These are phyloP conservation scores for Drosophila emarginata DNA, from an alignment of 2,888 invertebrate species.

Conservation along the genomic window DNA sequence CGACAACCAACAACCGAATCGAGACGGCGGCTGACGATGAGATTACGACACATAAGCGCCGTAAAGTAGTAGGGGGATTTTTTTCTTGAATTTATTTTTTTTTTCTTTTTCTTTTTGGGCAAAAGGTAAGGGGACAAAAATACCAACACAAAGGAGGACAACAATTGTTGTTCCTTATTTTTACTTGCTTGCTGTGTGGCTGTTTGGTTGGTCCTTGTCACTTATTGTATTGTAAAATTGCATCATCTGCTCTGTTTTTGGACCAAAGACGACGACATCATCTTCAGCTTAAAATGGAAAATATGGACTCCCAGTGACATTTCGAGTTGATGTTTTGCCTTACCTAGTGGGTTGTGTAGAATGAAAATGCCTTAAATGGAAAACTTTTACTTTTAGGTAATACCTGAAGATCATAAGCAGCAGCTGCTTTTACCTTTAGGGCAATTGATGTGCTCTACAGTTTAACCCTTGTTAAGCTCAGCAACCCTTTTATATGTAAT, in stretches of 20 bases:
- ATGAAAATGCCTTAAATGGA: not conserved
- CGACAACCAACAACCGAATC: slow-evolving; percentile 13
- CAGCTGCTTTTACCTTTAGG: slow-evolving; percentile 46
- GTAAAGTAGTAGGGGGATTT: slow-evolving; percentile 15
- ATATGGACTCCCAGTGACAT: slow-evolving; percentile 45
- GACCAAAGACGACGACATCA: slow-evolving; percentile 14
- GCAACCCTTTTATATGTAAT: slow-evolving; percentile 52
- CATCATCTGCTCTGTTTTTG: slow-evolving; percentile 36
- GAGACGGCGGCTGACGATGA: slow-evolving; percentile 40
- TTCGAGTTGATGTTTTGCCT: slow-evolving; percentile 62
- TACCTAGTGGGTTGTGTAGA: slow-evolving; percentile 36
- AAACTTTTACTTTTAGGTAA: slow-evolving; percentile 4
- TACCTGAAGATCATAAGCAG: slow-evolving; percentile 4
- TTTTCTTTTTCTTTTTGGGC: slow-evolving; percentile 10
- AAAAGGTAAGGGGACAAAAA: slow-evolving; percentile 9
- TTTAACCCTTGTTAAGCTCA: slow-evolving; percentile 73
- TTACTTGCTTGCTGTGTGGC: slow-evolving; percentile 25
- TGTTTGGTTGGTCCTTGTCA: not conserved
- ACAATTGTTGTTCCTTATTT: slow-evolving; percentile 39
- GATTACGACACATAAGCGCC: slow-evolving; percentile 52
- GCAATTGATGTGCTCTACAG: slow-evolving; percentile 50
- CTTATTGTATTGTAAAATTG: slow-evolving; percentile 31
- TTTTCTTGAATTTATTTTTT: not conserved
- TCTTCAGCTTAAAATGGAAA: slow-evolving; percentile 15
- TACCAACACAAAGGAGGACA: slow-evolving; percentile 29